Evolutionary conservation across 1,140 invertebrate genomes (phyloP).

Genomic region (Muscidifurax raptorellus): DNA sequence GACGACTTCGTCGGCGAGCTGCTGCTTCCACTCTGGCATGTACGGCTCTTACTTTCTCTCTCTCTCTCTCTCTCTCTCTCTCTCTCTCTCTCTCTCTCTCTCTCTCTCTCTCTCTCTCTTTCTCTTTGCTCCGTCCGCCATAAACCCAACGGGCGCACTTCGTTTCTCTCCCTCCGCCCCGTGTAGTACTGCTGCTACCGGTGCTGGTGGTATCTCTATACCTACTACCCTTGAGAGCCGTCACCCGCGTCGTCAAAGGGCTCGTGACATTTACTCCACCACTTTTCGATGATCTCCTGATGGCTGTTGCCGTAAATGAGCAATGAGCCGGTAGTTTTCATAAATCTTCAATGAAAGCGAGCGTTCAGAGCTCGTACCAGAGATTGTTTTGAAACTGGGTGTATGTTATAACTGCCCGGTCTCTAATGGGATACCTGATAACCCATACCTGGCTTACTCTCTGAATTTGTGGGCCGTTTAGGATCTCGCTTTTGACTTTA

Average conservation of each 20-base stretch:
- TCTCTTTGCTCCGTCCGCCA: constrained; percentile 56
- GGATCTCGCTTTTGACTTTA: constrained; percentile 15
- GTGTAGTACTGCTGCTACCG: constrained; percentile 44
- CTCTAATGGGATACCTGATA: neutral
- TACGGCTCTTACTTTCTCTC: constrained; percentile 34
- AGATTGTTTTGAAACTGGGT: neutral
- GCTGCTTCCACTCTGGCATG: constrained; percentile 51
- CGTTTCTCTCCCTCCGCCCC: constrained; percentile 16
- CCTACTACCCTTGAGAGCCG: constrained; percentile 59
- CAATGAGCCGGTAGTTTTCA: constrained; percentile 42
- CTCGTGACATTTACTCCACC: constrained; percentile 69
- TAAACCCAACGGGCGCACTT: constrained; percentile 69
- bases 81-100: neutral
- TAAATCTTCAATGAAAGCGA: constrained; percentile 37
- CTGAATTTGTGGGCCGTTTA: neutral
- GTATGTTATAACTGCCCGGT: neutral
- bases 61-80: constrained; percentile 22
- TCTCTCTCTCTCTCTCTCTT: no score
- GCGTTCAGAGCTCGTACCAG: neutral
- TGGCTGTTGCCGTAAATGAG: constrained; percentile 58
- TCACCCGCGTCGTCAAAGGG: constrained; percentile 61
- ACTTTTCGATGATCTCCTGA: constrained; percentile 68
- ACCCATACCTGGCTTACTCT: neutral
- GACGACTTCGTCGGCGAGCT: constrained; percentile 71
- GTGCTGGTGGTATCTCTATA: constrained; percentile 17